Percentiles rank a stretch among this genome's conserved stretches.
These are phyloP conservation scores for Nowickia ferox DNA, from an alignment of 2,888 invertebrate genomes.

Conservation along the genomic window DNA sequence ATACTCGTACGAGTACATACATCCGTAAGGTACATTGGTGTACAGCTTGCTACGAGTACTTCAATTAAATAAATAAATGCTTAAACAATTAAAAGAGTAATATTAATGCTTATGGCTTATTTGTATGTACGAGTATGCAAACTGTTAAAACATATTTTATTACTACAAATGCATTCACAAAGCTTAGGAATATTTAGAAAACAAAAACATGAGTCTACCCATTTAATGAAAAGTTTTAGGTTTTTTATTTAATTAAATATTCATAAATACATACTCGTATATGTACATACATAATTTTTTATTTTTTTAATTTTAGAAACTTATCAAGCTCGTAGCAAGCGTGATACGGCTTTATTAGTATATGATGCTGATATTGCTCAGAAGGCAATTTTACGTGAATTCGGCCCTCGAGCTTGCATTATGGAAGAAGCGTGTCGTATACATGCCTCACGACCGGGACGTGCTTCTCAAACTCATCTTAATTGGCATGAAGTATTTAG, in stretches of 20 bases:
- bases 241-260: conserved; percentile 25
- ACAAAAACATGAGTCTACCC: not conserved
- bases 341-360: conserved; percentile 84
- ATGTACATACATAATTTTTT: not conserved
- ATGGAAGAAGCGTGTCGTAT: conserved; percentile 89
- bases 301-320: conserved; percentile 85
- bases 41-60: conserved; percentile 7
- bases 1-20: too few relatives aligned
- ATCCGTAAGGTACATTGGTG: conserved; percentile 6
- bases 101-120: not conserved
- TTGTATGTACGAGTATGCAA: not conserved
- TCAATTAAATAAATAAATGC: not conserved
- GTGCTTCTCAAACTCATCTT: conserved; percentile 72
- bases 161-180: not conserved
- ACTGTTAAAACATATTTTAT: conserved; percentile 4
- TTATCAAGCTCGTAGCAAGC: conserved; percentile 87
- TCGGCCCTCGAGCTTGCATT: conserved; percentile 91
- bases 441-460: conserved; percentile 81
- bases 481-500: conserved; percentile 87
- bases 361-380: conserved; percentile 89
- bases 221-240: not conserved
- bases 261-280: too few relatives aligned
- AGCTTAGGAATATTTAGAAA: conserved; percentile 32
- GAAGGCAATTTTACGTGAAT: conserved; percentile 89
- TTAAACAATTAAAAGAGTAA: not conserved